Conservation (phyloP, 1,140 invertebrate genomes). For the Drosophila suzukii region DNA sequence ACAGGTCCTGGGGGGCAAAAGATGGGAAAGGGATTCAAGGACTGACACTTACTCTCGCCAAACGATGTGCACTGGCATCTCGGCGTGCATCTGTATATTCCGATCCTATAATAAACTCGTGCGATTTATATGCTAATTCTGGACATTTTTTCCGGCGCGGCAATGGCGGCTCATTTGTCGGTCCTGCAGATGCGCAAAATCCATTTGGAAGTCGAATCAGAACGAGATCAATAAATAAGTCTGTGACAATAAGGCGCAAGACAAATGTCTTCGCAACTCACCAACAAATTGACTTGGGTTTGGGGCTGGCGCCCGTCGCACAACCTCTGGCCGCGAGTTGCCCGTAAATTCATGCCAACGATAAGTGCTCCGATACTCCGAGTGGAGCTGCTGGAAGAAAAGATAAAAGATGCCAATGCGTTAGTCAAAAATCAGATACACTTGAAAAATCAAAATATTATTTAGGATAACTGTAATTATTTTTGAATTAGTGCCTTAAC, state of each 20-base stretch:
- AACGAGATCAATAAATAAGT: conserved; percentile 41
- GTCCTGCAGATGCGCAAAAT: conserved; percentile 50
- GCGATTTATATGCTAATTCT: conserved; percentile 92
- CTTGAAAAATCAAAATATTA: neutral
- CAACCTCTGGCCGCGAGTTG: conserved; percentile 87
- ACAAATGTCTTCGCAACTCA: conserved; percentile 59
- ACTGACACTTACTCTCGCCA: conserved; percentile 74
- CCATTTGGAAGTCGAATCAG: conserved; percentile 17
- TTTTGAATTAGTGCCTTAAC: too few relatives aligned
- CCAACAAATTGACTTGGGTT: conserved; percentile 85
- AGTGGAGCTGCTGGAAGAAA: conserved; percentile 91
- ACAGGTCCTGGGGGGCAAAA: too few relatives aligned
- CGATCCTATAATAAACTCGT: conserved; percentile 90
- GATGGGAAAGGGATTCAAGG: neutral
- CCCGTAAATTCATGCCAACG: conserved; percentile 96
- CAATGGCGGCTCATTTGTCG: conserved; percentile 90
- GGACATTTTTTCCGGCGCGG: conserved; percentile 94
- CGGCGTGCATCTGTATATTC: conserved; percentile 82
- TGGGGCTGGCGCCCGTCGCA: conserved; percentile 86
- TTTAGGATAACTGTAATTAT: neutral
- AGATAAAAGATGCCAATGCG: conserved; percentile 27
- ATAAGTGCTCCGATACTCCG: conserved; percentile 96
- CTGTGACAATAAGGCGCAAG: conserved; percentile 16
- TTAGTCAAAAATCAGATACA: neutral
- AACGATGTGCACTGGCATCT: conserved; percentile 74